Conservation (phyloP, 2,113 vertebrate species). For the Syngnathus floridae region DNA sequence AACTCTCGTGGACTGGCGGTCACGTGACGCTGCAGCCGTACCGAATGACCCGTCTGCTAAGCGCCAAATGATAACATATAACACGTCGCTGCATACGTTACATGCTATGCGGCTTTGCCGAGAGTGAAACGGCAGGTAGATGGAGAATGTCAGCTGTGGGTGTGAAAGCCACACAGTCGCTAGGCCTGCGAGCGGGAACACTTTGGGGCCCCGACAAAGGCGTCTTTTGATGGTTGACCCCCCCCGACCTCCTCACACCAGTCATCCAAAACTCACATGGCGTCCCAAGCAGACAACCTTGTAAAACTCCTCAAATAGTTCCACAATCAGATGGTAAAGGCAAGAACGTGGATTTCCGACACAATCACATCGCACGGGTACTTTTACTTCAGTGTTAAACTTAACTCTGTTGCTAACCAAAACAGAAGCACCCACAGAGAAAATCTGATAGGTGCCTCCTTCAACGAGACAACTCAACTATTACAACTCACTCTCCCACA, state of each 20-base stretch:
- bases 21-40: neutral
- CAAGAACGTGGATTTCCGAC: neutral
- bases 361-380: too few relatives aligned
- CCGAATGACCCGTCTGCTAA: neutral
- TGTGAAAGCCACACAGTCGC: conserved; percentile 65
- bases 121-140: conserved; percentile 53
- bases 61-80: neutral
- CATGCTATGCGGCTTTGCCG: conserved; percentile 22
- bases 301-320: neutral
- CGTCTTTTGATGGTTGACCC: conserved; percentile 61
- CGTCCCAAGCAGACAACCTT: conserved; percentile 24
- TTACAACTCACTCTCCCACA: too few relatives aligned
- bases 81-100: neutral
- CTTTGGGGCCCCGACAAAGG: conserved; percentile 53
- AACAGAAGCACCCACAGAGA: neutral
- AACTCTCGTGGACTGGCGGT: neutral
- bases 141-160: conserved; percentile 65
- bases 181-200: conserved; percentile 32
- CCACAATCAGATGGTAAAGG: neutral
- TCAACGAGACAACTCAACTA: neutral
- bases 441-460: neutral
- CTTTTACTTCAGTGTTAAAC: too few relatives aligned
- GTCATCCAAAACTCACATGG: conserved; percentile 50
- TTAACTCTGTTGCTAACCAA: neutral
- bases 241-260: conserved; percentile 50